Evolutionary conservation across 1,140 invertebrate species (phyloP).

Genomic region (Telenomus remus): DNA sequence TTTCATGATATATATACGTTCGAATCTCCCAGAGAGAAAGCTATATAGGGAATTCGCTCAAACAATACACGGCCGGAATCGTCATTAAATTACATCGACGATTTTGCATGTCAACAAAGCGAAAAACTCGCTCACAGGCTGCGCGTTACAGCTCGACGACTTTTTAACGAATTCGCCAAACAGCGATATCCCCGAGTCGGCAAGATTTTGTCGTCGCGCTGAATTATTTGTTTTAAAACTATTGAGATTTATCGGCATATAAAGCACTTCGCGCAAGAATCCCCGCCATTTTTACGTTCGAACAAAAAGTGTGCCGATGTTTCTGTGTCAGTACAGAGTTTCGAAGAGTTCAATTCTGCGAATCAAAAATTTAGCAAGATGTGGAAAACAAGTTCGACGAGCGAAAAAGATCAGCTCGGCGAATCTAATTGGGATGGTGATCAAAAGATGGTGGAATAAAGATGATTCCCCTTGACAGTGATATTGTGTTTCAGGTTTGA

Average conservation of each 20-base stretch:
- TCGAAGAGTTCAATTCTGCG: too few relatives aligned
- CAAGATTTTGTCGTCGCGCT: constrained; percentile 3
- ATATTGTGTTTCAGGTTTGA: constrained; percentile 46
- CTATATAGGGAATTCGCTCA: constrained; percentile 22
- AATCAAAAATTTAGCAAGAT: too few relatives aligned
- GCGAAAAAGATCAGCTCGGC: not conserved
- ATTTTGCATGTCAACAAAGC: constrained; percentile 5
- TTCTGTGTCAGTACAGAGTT: too few relatives aligned
- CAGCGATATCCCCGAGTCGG: not conserved
- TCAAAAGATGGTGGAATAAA: constrained; percentile 13
- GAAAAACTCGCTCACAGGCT: constrained; percentile 2
- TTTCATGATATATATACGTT: constrained; percentile 26
- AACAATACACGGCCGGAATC: constrained; percentile 18
- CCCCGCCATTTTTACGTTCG: too few relatives aligned
- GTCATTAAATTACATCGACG: constrained; percentile 22
- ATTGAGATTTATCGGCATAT: constrained; percentile 26
- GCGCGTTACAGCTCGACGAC: constrained; percentile 1
- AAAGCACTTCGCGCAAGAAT: constrained; percentile 8
- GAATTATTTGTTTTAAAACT: constrained; percentile 36
- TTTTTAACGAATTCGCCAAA: constrained; percentile 33
- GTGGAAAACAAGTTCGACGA: too few relatives aligned
- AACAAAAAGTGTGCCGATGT: too few relatives aligned
- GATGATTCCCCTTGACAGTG: constrained; percentile 31
- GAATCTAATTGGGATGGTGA: constrained; percentile 12
- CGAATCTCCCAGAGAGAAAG: constrained; percentile 14